Evolutionary conservation across 2,888 invertebrate species (phyloP).

Genomic region (Diaperis boleti): DNA sequence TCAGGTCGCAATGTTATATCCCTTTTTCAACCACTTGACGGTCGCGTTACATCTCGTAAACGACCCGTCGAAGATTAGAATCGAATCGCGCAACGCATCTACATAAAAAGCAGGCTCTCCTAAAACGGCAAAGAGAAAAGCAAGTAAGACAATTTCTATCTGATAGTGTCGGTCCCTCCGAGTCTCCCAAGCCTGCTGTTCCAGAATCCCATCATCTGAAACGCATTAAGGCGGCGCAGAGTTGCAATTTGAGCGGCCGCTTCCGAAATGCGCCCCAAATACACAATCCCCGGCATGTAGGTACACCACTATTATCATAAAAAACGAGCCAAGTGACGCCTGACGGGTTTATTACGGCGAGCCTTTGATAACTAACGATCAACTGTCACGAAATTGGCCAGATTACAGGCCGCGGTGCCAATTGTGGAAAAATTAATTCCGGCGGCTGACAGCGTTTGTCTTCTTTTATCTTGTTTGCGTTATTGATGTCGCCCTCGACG

Average conservation of each 20-base stretch:
- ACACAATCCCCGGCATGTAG: slow-evolving; percentile 34
- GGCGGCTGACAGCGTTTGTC: neutral
- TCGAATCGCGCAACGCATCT: slow-evolving; percentile 40
- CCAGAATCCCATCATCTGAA: slow-evolving; percentile 56
- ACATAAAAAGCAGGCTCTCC: slow-evolving; percentile 34
- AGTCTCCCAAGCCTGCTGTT: slow-evolving; percentile 50
- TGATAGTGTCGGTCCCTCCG: slow-evolving; percentile 46
- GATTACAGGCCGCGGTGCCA: slow-evolving; percentile 5
- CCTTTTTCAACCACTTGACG: slow-evolving; percentile 28
- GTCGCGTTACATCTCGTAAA: slow-evolving; percentile 32
- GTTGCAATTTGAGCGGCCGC: slow-evolving; percentile 50
- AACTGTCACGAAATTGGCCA: slow-evolving; percentile 18
- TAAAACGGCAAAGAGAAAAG: slow-evolving; percentile 36
- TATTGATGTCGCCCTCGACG: neutral
- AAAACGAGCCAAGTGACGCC: neutral
- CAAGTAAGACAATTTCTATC: slow-evolving; percentile 53
- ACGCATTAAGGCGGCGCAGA: slow-evolving; percentile 55
- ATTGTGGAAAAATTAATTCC: slow-evolving; percentile 12
- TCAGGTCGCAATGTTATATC: slow-evolving; percentile 1
- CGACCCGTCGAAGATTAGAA: slow-evolving; percentile 40
- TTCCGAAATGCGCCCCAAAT: slow-evolving; percentile 44
- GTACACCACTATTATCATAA: slow-evolving; percentile 1
- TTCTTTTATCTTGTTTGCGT: slow-evolving; percentile 2
- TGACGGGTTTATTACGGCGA: slow-evolving; percentile 18
- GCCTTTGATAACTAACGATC: slow-evolving; percentile 17